These are phyloP conservation scores for Myotis lucifugus DNA, from an alignment of 2,113 vertebrate species.

Conservation along the genomic window DNA sequence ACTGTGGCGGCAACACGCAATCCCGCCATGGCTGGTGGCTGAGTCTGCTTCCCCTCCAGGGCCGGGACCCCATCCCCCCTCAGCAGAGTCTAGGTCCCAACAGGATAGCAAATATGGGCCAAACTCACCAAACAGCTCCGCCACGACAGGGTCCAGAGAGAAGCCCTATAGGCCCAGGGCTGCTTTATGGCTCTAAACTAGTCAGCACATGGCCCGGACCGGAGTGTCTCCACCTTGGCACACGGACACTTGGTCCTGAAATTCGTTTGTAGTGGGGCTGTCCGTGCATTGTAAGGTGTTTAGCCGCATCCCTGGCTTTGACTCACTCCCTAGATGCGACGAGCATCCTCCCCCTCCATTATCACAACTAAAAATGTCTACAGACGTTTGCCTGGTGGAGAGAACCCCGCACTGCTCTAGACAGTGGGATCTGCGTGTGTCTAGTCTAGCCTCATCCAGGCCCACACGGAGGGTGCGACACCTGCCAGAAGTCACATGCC, in stretches of 20 bases:
- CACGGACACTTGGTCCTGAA: rapidly evolving
- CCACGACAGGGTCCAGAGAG: neutral
- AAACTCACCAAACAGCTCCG: rapidly evolving
- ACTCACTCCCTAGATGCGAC: neutral
- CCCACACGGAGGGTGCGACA: rapidly evolving
- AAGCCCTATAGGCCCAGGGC: neutral
- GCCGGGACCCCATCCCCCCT: neutral
- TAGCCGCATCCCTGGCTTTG: too few relatives aligned
- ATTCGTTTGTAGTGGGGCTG: neutral
- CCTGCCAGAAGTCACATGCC: neutral
- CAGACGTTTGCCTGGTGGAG: neutral
- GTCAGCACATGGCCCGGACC: rapidly evolving
- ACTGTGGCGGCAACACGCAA: rapidly evolving
- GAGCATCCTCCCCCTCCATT: neutral
- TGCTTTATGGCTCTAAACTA: neutral
- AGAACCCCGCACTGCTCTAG: neutral
- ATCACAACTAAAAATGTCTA: neutral
- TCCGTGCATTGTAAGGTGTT: rapidly evolving
- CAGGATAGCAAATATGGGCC: neutral
- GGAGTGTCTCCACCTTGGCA: neutral
- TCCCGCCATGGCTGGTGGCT: rapidly evolving
- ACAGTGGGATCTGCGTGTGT: rapidly evolving
- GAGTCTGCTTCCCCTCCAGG: neutral
- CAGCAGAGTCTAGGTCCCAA: neutral
- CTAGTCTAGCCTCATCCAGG: neutral